These are phyloP conservation scores for Callospermophilus lateralis DNA, from an alignment of 2,113 vertebrate genomes.

Conservation along the genomic window DNA sequence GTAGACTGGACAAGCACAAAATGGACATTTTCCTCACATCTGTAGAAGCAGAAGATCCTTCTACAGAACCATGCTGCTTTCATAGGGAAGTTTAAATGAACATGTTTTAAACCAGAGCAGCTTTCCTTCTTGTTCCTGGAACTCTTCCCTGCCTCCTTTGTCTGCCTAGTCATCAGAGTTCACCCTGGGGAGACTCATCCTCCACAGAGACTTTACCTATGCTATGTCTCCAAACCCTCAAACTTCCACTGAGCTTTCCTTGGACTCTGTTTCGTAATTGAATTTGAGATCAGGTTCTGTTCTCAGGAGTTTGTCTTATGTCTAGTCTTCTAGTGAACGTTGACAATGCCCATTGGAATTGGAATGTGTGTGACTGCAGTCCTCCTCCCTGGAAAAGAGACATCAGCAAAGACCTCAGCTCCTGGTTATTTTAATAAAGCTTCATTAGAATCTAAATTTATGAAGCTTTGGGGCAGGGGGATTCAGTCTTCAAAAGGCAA, in stretches of 20 bases:
- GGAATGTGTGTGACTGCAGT: background rate
- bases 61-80: background rate
- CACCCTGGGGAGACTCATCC: background rate
- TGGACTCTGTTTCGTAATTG: background rate
- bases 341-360: background rate
- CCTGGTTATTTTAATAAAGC: background rate
- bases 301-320: background rate
- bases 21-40: background rate
- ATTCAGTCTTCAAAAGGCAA: slow-evolving; percentile 1
- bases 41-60: background rate
- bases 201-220: background rate
- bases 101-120: background rate
- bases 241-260: background rate
- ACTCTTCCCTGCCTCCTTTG: background rate
- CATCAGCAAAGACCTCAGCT: background rate
- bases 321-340: background rate
- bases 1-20: background rate
- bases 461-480: background rate
- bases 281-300: background rate
- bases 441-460: background rate
- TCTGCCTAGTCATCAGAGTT: background rate
- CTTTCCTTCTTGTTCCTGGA: background rate
- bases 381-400: background rate
- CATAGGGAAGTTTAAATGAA: background rate
- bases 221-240: background rate